Percentiles rank a stretch among this genome's conserved stretches.
Evolutionary conservation across 2,888 invertebrate genomes (phyloP).

Genomic region (Caenorhabditis wallacei): DNA sequence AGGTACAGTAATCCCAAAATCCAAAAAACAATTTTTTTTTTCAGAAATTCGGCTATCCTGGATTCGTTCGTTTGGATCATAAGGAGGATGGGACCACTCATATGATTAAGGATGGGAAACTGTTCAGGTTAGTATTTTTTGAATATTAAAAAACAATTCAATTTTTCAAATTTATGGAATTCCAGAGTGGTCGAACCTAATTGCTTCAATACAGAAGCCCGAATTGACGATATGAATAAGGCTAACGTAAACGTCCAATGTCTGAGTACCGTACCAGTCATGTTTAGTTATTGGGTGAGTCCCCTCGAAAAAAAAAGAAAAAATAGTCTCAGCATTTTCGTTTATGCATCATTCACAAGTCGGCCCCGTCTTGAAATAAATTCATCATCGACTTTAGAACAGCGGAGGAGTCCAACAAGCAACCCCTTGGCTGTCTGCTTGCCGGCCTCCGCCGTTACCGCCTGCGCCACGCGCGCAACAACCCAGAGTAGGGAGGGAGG

Average conservation of each 20-base stretch:
- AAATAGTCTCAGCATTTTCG: slow-evolving; percentile 62
- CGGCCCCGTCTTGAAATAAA: slow-evolving; percentile 67
- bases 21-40: too few relatives aligned
- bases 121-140: slow-evolving; percentile 84
- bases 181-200: slow-evolving; percentile 85
- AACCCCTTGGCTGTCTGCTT: neutral
- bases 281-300: slow-evolving; percentile 86
- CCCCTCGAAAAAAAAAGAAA: slow-evolving; percentile 13
- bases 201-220: slow-evolving; percentile 85
- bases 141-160: too few relatives aligned
- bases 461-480: slow-evolving; percentile 44
- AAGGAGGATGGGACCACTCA: slow-evolving; percentile 82
- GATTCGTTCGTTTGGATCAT: slow-evolving; percentile 85
- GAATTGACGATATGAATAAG: slow-evolving; percentile 85
- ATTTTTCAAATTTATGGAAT: too few relatives aligned
- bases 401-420: slow-evolving; percentile 31
- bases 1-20: slow-evolving; percentile 81
- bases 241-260: slow-evolving; percentile 86
- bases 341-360: slow-evolving; percentile 68
- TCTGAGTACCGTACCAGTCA: slow-evolving; percentile 86
- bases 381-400: slow-evolving; percentile 52
- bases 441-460: neutral
- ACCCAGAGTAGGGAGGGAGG: neutral
- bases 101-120: slow-evolving; percentile 85
- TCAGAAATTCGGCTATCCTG: slow-evolving; percentile 86